These are phyloP conservation scores for Cladorhizidae sp. DNA, from an alignment of 37 sponge, comb jelly and placozoan species.

Conservation along the genomic window DNA sequence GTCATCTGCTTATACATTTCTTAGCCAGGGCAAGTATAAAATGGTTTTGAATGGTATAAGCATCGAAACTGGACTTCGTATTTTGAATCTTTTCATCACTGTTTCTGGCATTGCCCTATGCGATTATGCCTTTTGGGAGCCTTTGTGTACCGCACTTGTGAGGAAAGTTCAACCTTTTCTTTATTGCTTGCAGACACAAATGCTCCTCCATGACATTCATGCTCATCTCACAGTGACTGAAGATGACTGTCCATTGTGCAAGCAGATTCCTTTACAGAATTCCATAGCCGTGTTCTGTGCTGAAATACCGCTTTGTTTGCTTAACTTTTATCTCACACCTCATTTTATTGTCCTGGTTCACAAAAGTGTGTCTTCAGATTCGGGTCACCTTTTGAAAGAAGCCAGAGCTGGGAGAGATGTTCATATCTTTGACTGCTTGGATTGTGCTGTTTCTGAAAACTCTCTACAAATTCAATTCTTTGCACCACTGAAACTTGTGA, in stretches of 20 bases:
- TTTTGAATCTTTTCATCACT: not conserved
- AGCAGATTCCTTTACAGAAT: not conserved
- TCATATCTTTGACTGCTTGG: slow-evolving; percentile 3
- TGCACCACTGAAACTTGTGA: not conserved
- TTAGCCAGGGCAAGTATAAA: too few relatives aligned
- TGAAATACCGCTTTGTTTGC: not conserved
- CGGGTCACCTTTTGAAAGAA: not conserved
- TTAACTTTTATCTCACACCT: not conserved
- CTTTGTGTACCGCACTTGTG: slow-evolving; percentile 13
- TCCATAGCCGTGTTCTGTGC: slow-evolving; percentile 4
- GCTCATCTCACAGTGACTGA: slow-evolving; percentile 33
- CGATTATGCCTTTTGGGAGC: slow-evolving; percentile 15
- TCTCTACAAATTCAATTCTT: not conserved
- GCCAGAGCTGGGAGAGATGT: slow-evolving; percentile 1
- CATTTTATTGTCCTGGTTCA: not conserved
- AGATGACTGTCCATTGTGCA: slow-evolving; percentile 37
- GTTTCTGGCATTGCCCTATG: not conserved
- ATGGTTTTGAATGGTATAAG: not conserved
- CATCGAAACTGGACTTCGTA: slow-evolving; percentile 22
- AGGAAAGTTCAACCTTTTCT: slow-evolving; percentile 11
- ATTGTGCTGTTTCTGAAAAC: not conserved
- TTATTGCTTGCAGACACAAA: slow-evolving; percentile 22
- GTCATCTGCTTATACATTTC: not conserved
- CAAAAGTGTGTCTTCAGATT: not conserved
- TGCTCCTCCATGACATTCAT: slow-evolving; percentile 35